phyloP scores from a whole-genome alignment of 1,140 invertebrate species.

The Archivesica marissinica region DNA sequence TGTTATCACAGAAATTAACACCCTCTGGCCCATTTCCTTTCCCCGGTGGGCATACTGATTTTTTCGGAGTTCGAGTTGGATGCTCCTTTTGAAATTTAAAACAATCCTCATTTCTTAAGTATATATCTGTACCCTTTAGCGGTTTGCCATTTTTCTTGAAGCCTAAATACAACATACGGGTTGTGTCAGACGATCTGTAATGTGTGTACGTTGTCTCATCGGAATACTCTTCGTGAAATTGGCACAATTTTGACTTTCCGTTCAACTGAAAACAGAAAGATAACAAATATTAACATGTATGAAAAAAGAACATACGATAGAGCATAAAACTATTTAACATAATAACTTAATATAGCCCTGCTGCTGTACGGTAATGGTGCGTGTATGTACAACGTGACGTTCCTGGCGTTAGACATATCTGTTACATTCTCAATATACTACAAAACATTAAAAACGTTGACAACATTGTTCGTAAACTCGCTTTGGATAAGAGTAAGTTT shows the following conservation, averaged over 20 bases:
- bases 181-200: neutral
- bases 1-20: slow-evolving; percentile 20
- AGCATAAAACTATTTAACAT: no score
- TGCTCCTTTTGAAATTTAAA: slow-evolving; percentile 18
- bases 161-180: neutral
- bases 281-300: no score
- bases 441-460: no score
- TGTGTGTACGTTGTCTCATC: neutral
- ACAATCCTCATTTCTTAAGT: slow-evolving; percentile 21
- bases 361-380: no score
- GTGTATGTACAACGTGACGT: no score
- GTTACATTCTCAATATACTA: no score
- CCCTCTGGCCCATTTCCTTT: neutral
- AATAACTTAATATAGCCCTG: no score
- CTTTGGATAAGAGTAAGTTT: no score
- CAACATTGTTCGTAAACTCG: no score
- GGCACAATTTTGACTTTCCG: neutral
- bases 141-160: slow-evolving; percentile 40
- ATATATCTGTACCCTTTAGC: slow-evolving; percentile 19
- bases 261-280: slow-evolving; percentile 10
- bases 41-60: neutral
- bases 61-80: neutral
- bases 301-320: no score
- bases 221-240: slow-evolving; percentile 19
- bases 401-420: no score